These are phyloP conservation scores for Myiothlypis chrysogaster DNA, from an alignment of 2,797 vertebrate species.

Conservation along the genomic window DNA sequence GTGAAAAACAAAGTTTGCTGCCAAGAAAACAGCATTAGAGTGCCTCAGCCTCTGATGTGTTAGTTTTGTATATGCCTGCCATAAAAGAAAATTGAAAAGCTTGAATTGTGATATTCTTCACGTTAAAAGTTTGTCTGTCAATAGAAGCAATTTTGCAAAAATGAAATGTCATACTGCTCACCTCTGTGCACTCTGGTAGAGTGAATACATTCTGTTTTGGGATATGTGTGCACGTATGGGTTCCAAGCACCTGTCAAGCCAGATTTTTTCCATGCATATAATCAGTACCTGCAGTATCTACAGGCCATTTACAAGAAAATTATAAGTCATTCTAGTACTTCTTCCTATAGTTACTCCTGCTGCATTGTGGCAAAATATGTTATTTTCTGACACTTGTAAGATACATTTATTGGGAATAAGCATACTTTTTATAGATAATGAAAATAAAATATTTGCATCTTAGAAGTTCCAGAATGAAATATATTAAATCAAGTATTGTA, in stretches of 20 bases:
- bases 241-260: neutral
- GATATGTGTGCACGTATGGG: neutral
- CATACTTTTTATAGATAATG: neutral
- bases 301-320: neutral
- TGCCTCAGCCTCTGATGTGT: neutral
- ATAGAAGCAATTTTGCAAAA: neutral
- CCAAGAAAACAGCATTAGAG: neutral
- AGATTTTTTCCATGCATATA: neutral
- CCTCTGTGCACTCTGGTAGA: neutral
- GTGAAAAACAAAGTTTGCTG: neutral
- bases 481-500: neutral
- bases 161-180: neutral
- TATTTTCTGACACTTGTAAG: neutral
- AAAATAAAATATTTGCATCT: neutral
- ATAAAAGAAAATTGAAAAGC: conserved; percentile 12
- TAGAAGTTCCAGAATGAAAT: neutral
- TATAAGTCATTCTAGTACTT: neutral
- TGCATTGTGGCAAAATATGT: neutral
- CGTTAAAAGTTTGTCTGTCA: neutral
- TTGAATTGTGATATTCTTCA: neutral
- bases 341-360: neutral
- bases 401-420: neutral
- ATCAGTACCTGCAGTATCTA: neutral
- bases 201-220: neutral
- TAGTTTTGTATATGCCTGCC: neutral